Evolutionary conservation across 2,113 vertebrate species (phyloP).

Genomic region (Myiozetetes cayanensis): DNA sequence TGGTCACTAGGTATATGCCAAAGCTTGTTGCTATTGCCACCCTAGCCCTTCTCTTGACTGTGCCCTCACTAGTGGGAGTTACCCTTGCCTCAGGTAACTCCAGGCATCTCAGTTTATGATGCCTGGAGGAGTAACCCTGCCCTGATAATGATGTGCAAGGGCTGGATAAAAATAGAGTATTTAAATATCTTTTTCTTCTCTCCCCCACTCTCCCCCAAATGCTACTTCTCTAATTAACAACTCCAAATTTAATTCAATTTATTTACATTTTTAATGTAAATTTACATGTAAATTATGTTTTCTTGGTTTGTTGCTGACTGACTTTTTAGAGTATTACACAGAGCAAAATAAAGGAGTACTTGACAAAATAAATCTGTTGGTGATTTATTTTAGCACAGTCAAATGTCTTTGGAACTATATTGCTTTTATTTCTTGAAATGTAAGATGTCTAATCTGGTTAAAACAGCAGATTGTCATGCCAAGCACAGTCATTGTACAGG

Average conservation of each 20-base stretch:
- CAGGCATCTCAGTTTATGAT: background rate
- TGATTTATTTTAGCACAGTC: slow-evolving; percentile 30
- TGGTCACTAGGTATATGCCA: background rate
- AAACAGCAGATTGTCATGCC: background rate
- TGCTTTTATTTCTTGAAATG: slow-evolving; percentile 29
- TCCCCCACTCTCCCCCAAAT: rapidly evolving
- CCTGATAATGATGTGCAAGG: background rate
- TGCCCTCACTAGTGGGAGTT: background rate
- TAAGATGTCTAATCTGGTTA: slow-evolving; percentile 29
- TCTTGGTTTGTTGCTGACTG: background rate
- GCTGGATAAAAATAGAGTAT: background rate
- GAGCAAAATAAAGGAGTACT: background rate
- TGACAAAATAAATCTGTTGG: slow-evolving; percentile 31
- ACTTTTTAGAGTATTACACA: background rate
- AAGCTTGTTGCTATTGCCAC: background rate
- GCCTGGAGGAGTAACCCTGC: background rate
- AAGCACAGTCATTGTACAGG: background rate
- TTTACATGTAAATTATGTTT: background rate
- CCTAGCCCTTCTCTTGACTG: background rate
- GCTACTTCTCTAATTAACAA: background rate
- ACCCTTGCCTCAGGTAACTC: background rate
- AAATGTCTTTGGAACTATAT: background rate
- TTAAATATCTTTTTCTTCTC: background rate
- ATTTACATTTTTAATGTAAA: background rate
- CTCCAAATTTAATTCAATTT: background rate